Evolutionary conservation across 2,113 vertebrate genomes (phyloP).

Genomic region (Spermophilus dauricus): DNA sequence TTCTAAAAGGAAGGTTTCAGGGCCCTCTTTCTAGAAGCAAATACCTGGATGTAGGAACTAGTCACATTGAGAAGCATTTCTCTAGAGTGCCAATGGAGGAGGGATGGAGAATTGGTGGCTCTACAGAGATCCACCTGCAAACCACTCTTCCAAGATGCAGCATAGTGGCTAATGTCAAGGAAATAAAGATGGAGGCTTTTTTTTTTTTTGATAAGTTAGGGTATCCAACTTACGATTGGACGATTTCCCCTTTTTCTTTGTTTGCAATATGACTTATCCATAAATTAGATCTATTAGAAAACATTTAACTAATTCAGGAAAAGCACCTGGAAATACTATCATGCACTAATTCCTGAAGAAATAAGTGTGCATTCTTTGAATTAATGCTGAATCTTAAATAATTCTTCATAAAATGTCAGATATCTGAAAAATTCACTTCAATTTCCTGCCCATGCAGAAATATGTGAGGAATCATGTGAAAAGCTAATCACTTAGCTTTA

Average conservation of each 20-base stretch:
- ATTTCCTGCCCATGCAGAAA: conserved; percentile 59
- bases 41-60: not conserved
- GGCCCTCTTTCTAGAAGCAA: not conserved
- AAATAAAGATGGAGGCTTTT: not conserved
- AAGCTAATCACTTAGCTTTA: conserved; percentile 58
- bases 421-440: conserved; percentile 62
- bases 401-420: conserved; percentile 69
- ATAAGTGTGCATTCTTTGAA: conserved; percentile 14
- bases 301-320: not conserved
- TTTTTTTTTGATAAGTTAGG: not conserved
- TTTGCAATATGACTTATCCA: not conserved
- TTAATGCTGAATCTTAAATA: conserved; percentile 48
- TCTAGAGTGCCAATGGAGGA: not conserved
- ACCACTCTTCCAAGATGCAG: not conserved
- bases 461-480: conserved; percentile 61
- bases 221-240: not conserved
- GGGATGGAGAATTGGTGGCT: not conserved
- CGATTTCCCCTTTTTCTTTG: not conserved
- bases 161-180: not conserved
- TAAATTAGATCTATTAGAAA: not conserved
- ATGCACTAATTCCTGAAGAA: not conserved
- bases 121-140: not conserved
- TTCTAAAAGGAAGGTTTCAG: not conserved
- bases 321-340: not conserved
- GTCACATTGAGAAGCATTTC: not conserved